Evolutionary conservation across 2,888 invertebrate species (phyloP).

Genomic region (Suillia variegata): DNA sequence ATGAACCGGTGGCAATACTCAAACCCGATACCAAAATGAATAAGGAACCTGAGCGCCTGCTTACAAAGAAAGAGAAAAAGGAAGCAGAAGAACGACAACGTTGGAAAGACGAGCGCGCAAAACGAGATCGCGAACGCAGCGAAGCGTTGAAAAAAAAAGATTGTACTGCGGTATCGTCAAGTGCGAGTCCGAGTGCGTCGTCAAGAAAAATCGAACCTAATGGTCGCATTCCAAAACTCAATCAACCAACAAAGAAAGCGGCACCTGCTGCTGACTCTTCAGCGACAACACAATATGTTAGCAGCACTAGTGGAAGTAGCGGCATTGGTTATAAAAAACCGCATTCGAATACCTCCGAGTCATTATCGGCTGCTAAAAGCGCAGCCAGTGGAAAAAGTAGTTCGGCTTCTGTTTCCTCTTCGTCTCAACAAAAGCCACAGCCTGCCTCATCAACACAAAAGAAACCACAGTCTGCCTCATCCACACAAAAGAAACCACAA

Average conservation of each 20-base stretch:
- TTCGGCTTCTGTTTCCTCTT: neutral
- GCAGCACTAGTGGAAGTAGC: conserved; percentile 2
- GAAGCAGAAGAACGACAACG: conserved; percentile 77
- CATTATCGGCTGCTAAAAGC: neutral
- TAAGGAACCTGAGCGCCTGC: conserved; percentile 70
- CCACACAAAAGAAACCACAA: conserved; percentile 29
- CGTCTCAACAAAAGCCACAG: too few relatives aligned
- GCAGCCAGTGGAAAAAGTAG: conserved; percentile 21
- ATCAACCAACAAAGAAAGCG: too few relatives aligned
- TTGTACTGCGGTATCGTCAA: too few relatives aligned
- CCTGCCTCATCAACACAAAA: too few relatives aligned
- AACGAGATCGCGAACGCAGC: conserved; percentile 50
- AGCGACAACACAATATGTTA: too few relatives aligned
- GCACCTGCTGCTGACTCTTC: conserved; percentile 12
- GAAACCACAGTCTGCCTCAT: too few relatives aligned
- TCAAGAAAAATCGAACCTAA: conserved; percentile 47
- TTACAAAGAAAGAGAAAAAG: conserved; percentile 81
- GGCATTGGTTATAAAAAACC: conserved; percentile 21
- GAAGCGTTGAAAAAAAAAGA: conserved; percentile 29
- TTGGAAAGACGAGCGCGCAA: conserved; percentile 65
- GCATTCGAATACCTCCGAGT: conserved; percentile 1
- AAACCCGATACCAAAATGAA: conserved; percentile 61
- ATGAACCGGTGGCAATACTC: conserved; percentile 70
- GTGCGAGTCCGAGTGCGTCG: conserved; percentile 12
- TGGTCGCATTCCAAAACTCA: conserved; percentile 65